phyloP scores from a whole-genome alignment of 2,113 vertebrate genomes.

The Aldabrachelys gigantea region DNA sequence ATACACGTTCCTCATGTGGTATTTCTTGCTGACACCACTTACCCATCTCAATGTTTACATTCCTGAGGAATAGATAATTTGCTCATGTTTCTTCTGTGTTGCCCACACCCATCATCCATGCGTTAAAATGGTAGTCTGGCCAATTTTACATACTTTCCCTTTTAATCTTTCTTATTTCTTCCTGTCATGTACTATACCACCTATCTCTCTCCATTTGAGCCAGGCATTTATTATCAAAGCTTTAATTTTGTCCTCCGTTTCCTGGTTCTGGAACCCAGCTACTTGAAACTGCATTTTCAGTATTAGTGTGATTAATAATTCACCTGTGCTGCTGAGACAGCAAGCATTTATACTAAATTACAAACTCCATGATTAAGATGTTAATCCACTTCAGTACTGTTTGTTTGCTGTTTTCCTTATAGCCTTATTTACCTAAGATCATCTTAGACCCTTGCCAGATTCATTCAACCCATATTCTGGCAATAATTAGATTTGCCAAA shows the following conservation, averaged over 20 bases:
- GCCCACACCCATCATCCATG: background rate
- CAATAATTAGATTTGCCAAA: conserved; percentile 2
- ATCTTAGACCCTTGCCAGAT: background rate
- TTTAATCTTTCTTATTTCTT: background rate
- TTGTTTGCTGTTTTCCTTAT: background rate
- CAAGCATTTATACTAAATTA: background rate
- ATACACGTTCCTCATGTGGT: background rate
- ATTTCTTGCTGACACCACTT: background rate
- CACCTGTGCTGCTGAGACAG: background rate
- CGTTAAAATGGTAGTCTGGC: background rate
- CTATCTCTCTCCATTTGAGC: background rate
- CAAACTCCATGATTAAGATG: background rate
- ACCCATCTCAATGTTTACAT: background rate
- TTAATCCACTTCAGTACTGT: conserved; percentile 19
- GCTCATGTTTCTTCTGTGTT: background rate
- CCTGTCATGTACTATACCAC: background rate
- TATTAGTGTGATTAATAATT: conserved; percentile 5
- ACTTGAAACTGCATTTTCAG: background rate
- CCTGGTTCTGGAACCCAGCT: background rate
- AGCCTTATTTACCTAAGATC: background rate
- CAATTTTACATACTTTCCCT: background rate
- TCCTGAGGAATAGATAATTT: background rate
- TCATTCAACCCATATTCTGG: background rate
- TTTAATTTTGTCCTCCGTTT: background rate
- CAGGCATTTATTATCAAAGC: background rate